Conservation (phyloP, 2,888 invertebrate species). For the Nemotelus pantherinus region DNA sequence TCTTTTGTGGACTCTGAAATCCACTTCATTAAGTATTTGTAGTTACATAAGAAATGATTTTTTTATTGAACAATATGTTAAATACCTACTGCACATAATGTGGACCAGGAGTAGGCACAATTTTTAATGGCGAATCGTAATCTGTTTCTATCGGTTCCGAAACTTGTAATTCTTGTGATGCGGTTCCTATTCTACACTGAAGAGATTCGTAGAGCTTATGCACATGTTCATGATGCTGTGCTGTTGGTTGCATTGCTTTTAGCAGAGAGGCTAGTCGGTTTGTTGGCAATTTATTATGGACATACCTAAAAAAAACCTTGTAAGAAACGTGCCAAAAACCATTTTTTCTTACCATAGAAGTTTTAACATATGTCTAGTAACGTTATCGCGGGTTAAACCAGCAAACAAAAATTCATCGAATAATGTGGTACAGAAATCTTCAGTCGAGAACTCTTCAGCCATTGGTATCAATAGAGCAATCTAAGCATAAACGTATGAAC, state of each 20-base stretch:
- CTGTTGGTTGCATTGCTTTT: conserved; percentile 68
- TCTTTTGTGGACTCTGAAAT: too few relatives aligned
- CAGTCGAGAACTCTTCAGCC: conserved; percentile 91
- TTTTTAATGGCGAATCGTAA: conserved; percentile 84
- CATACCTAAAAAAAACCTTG: too few relatives aligned
- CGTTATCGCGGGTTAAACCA: conserved; percentile 88
- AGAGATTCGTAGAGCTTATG: conserved; percentile 81
- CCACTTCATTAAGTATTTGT: too few relatives aligned
- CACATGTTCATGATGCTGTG: conserved; percentile 86
- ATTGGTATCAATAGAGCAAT: conserved; percentile 83
- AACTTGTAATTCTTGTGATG: conserved; percentile 72
- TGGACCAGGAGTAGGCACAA: conserved; percentile 84
- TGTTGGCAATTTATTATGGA: conserved; percentile 84
- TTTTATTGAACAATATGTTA: too few relatives aligned
- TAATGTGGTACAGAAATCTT: conserved; percentile 93
- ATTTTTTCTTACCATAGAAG: conserved; percentile 85
- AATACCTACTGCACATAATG: conserved; percentile 65
- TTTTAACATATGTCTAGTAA: conserved; percentile 89
- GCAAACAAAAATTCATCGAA: conserved; percentile 97
- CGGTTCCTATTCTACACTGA: conserved; percentile 78
- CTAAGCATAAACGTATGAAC: conserved; percentile 51
- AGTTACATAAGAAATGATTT: too few relatives aligned
- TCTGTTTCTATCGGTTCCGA: conserved; percentile 76
- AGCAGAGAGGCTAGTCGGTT: conserved; percentile 82
- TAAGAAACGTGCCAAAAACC: too few relatives aligned